These are phyloP conservation scores for Leucophenga montana DNA, from an alignment of 2,888 invertebrate genomes.

Conservation along the genomic window DNA sequence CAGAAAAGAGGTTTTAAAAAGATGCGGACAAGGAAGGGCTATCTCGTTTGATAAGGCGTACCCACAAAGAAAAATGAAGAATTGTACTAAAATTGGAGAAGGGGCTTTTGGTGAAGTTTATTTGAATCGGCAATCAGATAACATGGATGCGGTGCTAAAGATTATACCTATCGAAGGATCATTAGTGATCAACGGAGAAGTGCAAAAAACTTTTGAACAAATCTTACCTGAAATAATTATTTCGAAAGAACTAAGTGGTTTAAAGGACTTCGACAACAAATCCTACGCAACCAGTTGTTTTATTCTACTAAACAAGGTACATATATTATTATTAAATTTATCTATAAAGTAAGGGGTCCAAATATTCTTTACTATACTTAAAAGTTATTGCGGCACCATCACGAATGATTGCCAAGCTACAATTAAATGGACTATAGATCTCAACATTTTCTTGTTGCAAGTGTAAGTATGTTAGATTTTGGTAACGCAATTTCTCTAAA, in stretches of 20 bases:
- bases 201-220: constrained; percentile 89
- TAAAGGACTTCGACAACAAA: constrained; percentile 73
- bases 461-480: too few relatives aligned
- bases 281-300: constrained; percentile 81
- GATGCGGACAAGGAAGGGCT: constrained; percentile 80
- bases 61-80: constrained; percentile 77
- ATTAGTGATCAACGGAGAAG: constrained; percentile 87
- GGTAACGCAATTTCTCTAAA: too few relatives aligned
- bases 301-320: constrained; percentile 72
- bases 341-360: too few relatives aligned
- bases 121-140: constrained; percentile 74
- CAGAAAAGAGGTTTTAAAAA: constrained; percentile 75
- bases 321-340: constrained; percentile 28
- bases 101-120: constrained; percentile 97
- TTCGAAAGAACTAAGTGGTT: constrained; percentile 86
- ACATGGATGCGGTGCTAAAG: constrained; percentile 82
- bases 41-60: constrained; percentile 80
- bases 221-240: constrained; percentile 93
- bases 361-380: too few relatives aligned
- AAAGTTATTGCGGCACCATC: too few relatives aligned
- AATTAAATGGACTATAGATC: too few relatives aligned
- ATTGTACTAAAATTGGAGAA: constrained; percentile 92
- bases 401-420: too few relatives aligned
- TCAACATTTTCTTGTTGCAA: too few relatives aligned
- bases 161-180: constrained; percentile 94